These are phyloP conservation scores for Amblyornis subalaris DNA, from an alignment of 2,113 vertebrate genomes.

Conservation along the genomic window DNA sequence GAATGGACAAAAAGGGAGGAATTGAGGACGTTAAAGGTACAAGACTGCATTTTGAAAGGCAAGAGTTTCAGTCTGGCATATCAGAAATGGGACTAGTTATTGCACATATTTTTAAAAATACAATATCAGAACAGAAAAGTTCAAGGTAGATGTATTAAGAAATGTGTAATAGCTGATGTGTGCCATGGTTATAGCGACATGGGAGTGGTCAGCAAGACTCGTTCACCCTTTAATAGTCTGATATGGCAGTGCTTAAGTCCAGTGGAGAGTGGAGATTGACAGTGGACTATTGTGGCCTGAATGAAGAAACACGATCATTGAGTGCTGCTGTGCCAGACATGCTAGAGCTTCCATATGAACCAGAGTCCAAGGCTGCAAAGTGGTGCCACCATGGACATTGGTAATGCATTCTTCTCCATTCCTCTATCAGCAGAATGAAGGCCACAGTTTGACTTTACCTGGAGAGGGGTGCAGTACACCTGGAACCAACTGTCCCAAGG, in stretches of 20 bases:
- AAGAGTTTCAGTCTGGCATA: not conserved
- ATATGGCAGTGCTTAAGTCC: not conserved
- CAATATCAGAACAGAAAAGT: not conserved
- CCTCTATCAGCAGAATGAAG: not conserved
- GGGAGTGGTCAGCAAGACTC: not conserved
- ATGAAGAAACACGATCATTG: not conserved
- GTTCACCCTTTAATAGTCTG: not conserved
- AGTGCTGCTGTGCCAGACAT: not conserved
- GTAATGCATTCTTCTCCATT: not conserved
- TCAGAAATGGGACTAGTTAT: not conserved
- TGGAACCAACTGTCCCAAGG: accelerated
- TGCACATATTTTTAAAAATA: not conserved
- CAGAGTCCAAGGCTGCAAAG: not conserved
- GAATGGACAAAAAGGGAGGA: not conserved
- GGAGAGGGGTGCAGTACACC: too few species aligned
- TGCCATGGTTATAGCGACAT: not conserved
- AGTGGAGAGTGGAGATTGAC: not conserved
- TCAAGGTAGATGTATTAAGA: not conserved
- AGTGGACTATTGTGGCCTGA: not conserved
- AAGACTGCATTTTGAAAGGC: not conserved
- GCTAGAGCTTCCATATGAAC: not conserved
- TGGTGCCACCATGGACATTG: too few species aligned
- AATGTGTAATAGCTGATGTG: not conserved
- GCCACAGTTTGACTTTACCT: not conserved
- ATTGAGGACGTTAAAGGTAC: not conserved